These are phyloP conservation scores for Trachymyrmex cornetzi DNA, from an alignment of 1,140 invertebrate species.

Conservation along the genomic window DNA sequence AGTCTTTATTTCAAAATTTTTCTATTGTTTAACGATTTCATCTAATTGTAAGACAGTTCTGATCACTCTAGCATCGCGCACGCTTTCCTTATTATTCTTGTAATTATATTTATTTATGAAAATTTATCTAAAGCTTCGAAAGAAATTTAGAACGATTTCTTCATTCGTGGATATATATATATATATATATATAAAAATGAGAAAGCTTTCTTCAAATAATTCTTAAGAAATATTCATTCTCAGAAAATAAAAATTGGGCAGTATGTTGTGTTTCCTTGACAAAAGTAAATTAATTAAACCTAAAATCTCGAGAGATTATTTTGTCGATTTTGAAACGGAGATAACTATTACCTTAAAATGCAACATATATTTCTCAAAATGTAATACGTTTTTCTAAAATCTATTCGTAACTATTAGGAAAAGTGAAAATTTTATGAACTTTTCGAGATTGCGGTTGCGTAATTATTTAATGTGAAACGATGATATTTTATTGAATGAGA, in stretches of 20 bases:
- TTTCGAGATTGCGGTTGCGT: neutral
- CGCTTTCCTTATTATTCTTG: neutral
- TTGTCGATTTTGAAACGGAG: neutral
- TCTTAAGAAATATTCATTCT: neutral
- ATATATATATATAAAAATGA: too few relatives aligned
- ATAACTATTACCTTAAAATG: neutral
- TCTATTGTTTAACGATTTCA: neutral
- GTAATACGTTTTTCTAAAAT: neutral
- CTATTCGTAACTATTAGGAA: neutral
- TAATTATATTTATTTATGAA: slow-evolving; percentile 6
- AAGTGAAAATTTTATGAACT: neutral
- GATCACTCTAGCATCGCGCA: neutral
- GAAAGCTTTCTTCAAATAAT: neutral
- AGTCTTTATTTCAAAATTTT: neutral
- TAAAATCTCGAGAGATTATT: slow-evolving; percentile 7
- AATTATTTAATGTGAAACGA: neutral
- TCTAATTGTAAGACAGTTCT: too few relatives aligned
- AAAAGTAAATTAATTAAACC: neutral
- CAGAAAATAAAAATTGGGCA: slow-evolving; percentile 13
- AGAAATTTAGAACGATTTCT: neutral
- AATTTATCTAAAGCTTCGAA: neutral
- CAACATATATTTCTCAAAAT: neutral
- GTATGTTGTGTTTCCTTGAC: neutral
- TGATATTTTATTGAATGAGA: slow-evolving; percentile 7
- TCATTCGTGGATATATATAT: neutral